Percentiles rank a stretch among this genome's conserved stretches.
phyloP scores from a whole-genome alignment of 1,140 invertebrate species.

The Centruroides vittatus region DNA sequence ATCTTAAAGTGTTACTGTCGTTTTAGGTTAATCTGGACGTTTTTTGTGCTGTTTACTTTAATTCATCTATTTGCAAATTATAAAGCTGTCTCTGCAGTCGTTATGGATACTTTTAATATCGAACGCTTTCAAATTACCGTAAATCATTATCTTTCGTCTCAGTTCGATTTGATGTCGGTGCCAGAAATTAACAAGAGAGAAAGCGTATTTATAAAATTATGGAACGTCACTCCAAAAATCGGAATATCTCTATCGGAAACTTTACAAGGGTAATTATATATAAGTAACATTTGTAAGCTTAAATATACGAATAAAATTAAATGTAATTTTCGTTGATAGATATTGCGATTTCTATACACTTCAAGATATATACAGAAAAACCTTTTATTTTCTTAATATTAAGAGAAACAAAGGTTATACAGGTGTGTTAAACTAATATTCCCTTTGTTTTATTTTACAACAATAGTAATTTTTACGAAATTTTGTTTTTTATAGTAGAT shows the following conservation, averaged over 20 bases:
- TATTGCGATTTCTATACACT: background rate
- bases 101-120: conserved; percentile 62
- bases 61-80: conserved; percentile 78
- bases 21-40: conserved; percentile 45
- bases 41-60: conserved; percentile 56
- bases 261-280: background rate
- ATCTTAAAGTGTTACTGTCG: conserved; percentile 7
- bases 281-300: background rate
- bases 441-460: background rate
- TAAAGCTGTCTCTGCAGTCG: conserved; percentile 56
- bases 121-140: conserved; percentile 51
- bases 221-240: background rate
- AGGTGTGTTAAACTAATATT: background rate
- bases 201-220: conserved; percentile 16
- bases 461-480: background rate
- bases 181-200: conserved; percentile 40
- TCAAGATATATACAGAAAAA: background rate
- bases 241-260: conserved; percentile 7
- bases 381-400: background rate
- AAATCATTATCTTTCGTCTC: conserved; percentile 38
- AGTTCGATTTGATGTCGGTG: conserved; percentile 28
- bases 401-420: background rate
- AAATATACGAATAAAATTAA: background rate
- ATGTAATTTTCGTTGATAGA: background rate
- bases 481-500: background rate